Percentiles rank a stretch among this genome's conserved stretches.
phyloP scores from a whole-genome alignment of 2,113 vertebrate genomes.

The Sinocyclocheilus anophthalmus region DNA sequence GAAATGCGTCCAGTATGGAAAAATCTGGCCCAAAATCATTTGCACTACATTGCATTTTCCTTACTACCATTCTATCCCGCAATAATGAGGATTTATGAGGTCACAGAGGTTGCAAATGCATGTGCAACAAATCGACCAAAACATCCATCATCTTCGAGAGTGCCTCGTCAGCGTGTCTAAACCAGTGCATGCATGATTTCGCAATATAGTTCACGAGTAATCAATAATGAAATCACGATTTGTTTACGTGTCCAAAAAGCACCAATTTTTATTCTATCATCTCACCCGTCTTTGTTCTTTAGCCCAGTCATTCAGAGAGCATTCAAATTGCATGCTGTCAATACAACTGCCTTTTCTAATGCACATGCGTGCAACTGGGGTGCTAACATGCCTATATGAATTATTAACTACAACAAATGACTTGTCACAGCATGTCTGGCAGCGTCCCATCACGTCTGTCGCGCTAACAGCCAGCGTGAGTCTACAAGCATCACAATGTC shows the following conservation, averaged over 20 bases:
- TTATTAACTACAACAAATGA: slow-evolving; percentile 58
- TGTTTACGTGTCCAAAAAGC: slow-evolving; percentile 3
- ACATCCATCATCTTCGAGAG: slow-evolving; percentile 35
- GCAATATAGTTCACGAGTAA: neutral
- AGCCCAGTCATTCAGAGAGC: slow-evolving; percentile 18
- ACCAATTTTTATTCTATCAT: slow-evolving; percentile 37
- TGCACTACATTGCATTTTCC: neutral
- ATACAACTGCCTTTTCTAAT: slow-evolving; percentile 36
- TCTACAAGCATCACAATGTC: slow-evolving; percentile 16
- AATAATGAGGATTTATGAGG: slow-evolving; percentile 38
- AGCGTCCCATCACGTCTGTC: slow-evolving; percentile 41
- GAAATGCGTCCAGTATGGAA: slow-evolving; percentile 5
- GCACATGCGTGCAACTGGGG: slow-evolving; percentile 31
- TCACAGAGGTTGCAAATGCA: neutral
- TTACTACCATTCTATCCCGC: neutral
- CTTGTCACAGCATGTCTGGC: slow-evolving; percentile 42
- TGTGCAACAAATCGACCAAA: neutral
- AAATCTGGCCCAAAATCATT: neutral
- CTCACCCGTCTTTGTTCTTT: slow-evolving; percentile 9
- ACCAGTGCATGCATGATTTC: slow-evolving; percentile 16
- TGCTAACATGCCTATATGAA: slow-evolving; percentile 49
- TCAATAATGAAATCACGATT: slow-evolving; percentile 32
- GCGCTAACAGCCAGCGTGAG: slow-evolving; percentile 33
- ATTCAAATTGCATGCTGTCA: slow-evolving; percentile 53
- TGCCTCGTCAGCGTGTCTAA: neutral